Evolutionary conservation across 2,888 invertebrate species (phyloP).

Genomic region (Trissolcus brochymenae): DNA sequence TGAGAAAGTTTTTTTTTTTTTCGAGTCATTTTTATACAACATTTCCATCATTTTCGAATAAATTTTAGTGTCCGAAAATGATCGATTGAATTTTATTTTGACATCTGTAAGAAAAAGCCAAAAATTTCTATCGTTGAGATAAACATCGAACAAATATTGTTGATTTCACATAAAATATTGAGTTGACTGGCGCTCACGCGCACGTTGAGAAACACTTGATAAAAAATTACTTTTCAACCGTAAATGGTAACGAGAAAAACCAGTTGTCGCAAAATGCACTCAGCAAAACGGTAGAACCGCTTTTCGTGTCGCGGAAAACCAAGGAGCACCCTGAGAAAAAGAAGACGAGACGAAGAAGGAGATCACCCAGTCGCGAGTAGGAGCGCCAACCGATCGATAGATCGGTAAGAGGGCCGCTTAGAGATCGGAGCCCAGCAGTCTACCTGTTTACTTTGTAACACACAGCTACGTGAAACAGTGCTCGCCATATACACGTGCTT

Average conservation of each 20-base stretch:
- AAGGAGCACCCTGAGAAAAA: slow-evolving; percentile 36
- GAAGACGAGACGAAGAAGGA: slow-evolving; percentile 54
- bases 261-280: slow-evolving; percentile 52
- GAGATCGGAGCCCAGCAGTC: slow-evolving; percentile 72
- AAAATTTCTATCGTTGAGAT: not conserved
- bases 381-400: slow-evolving; percentile 50
- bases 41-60: no score
- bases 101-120: no score
- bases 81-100: no score
- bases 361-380: slow-evolving; percentile 39
- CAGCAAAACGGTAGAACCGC: slow-evolving; percentile 55
- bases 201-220: slow-evolving; percentile 19
- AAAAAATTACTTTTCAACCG: slow-evolving; percentile 50
- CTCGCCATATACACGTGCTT: slow-evolving; percentile 55
- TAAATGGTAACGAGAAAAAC: slow-evolving; percentile 53
- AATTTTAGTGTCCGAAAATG: no score
- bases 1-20: no score
- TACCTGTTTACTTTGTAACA: slow-evolving; percentile 65
- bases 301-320: slow-evolving; percentile 55
- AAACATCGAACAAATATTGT: slow-evolving; percentile 34
- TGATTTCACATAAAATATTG: slow-evolving; percentile 49
- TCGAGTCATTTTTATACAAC: no score
- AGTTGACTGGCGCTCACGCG: slow-evolving; percentile 20
- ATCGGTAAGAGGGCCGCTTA: slow-evolving; percentile 53
- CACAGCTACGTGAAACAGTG: slow-evolving; percentile 45